Evolutionary conservation across 2,888 invertebrate species (phyloP), one percentile per base, ranked within the genome.

Genomic region (Thymelicus sylvestris): DNA sequence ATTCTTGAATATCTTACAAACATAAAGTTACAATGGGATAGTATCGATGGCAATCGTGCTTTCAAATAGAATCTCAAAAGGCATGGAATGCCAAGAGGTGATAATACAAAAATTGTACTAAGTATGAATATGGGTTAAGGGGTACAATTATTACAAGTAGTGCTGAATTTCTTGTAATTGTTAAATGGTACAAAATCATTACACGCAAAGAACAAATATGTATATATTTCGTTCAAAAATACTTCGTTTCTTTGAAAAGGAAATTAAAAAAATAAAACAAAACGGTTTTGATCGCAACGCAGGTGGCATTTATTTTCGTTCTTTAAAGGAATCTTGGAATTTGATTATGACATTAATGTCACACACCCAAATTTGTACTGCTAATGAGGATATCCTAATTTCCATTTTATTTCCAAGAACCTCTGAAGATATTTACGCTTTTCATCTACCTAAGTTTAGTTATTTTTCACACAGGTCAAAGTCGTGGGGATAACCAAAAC

Each of bases 341-440:
- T 52, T 52, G 50, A 52, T 7, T 52, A 52, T 52, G 50, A 19
- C 15, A 50, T 50, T 50, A 15, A 50, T 15, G 6, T 1, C n/a
- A 13, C 50, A 52, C 19, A 52, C 50, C 7, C 19, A 19, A 10
- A 52, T 52, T 0, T 12, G 50, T 52, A 2, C 7, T 15, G n/a
- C 48, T 50, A 19, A 52, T 52, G 50, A 52, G 50, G 50, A 19
- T 52, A 19, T 52, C 19, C 15, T 52, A 52, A 52, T 52, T 52
- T 7, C 19, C 8, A 44, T 44, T 44, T 44, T 44, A 44, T 44
- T 44, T 44, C 10, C 8, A 12, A 12, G 44, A 44, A 12, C 12
- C 44, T 44, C 44, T 2, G 19, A 52, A 52, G 50, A 52, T 52
- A 2, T 15, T n/a, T 19, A 52, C 50, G 2, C 15, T 50, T 50